Percentiles rank a stretch among this genome's conserved stretches.
Evolutionary conservation across 1,140 invertebrate species (phyloP).

Genomic region (Centruroides vittatus): DNA sequence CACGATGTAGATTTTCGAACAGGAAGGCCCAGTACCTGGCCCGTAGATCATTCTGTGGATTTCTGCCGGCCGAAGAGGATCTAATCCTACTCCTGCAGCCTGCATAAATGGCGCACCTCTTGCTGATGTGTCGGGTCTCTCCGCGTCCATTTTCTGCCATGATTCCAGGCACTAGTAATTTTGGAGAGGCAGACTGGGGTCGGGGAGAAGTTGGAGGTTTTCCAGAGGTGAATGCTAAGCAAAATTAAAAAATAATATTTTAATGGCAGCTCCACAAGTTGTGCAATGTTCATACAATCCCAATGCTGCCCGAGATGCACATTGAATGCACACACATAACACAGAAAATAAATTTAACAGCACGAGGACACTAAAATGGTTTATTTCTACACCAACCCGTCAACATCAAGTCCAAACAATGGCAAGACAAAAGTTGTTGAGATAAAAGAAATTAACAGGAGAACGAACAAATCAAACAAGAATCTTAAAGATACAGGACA

Average conservation of each 20-base stretch:
- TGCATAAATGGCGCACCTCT: slow-evolving; percentile 18
- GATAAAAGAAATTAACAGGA: no score
- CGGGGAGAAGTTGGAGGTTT: slow-evolving; percentile 44
- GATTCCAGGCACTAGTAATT: background rate
- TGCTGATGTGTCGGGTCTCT: slow-evolving; percentile 2
- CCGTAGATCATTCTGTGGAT: slow-evolving; percentile 73
- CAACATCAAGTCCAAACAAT: no score
- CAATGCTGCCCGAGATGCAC: no score
- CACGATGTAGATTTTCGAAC: slow-evolving; percentile 82
- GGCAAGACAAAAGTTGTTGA: no score
- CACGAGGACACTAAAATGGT: no score
- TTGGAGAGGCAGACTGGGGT: background rate
- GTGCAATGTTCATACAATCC: no score
- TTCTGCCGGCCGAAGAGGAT: slow-evolving; percentile 67
- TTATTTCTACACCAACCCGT: no score
- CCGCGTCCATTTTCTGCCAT: background rate
- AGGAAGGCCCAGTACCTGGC: slow-evolving; percentile 88
- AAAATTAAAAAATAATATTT: slow-evolving; percentile 13
- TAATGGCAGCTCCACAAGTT: no score
- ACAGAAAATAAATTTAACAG: no score
- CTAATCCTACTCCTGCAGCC: slow-evolving; percentile 44
- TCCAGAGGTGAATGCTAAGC: slow-evolving; percentile 37
- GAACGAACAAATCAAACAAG: no score
- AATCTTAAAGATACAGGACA: no score
- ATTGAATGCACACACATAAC: no score